Conservation (phyloP, 2,888 invertebrate species). For the Teleogryllus oceanicus region DNA sequence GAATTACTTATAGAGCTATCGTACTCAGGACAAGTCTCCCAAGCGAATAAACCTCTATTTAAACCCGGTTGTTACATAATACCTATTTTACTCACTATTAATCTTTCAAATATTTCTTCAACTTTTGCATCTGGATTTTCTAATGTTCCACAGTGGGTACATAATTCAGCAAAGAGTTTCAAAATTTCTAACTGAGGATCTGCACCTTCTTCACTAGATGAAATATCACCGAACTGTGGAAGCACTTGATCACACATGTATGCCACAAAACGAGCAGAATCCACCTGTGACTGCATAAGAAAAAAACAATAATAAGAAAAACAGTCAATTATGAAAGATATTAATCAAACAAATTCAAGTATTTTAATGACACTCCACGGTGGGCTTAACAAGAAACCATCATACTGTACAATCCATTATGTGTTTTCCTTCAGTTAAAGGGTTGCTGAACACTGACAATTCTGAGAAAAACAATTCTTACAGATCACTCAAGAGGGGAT, state of each 20-base stretch:
- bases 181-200: conserved; percentile 73
- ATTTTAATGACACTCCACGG: too few relatives aligned
- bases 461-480: too few relatives aligned
- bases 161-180: conserved; percentile 82
- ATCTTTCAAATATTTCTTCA: conserved; percentile 44
- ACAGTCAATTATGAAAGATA: too few relatives aligned
- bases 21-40: neutral
- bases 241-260: conserved; percentile 83
- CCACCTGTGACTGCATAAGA: conserved; percentile 67
- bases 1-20: too few relatives aligned
- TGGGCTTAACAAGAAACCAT: too few relatives aligned
- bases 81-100: conserved; percentile 29
- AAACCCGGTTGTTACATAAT: neutral
- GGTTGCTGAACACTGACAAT: too few relatives aligned
- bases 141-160: conserved; percentile 70
- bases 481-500: too few relatives aligned
- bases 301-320: conserved; percentile 35
- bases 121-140: conserved; percentile 72
- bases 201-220: conserved; percentile 57
- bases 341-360: too few relatives aligned
- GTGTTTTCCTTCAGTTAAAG: too few relatives aligned
- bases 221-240: conserved; percentile 67
- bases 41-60: neutral
- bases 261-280: conserved; percentile 77
- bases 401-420: too few relatives aligned